Conservation (phyloP, 1,140 invertebrate species). For the Drosophila tropicalis region DNA sequence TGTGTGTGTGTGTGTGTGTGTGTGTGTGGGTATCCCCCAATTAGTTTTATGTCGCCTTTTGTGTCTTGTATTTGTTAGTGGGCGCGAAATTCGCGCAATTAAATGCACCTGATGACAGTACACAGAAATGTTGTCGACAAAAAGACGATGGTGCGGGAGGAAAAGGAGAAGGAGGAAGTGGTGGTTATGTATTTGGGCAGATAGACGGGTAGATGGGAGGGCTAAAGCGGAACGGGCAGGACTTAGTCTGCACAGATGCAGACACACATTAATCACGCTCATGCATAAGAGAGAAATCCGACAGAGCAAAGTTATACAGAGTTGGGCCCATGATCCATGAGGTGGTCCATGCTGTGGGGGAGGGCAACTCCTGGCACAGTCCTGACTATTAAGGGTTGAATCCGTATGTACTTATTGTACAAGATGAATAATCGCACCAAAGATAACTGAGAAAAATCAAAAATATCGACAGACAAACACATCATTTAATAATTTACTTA, state of each 20-base stretch:
- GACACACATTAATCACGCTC: conserved; percentile 70
- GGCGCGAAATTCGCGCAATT: conserved; percentile 78
- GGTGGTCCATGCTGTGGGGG: neutral
- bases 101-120: conserved; percentile 78
- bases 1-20: conserved; percentile 44
- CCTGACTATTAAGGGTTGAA: conserved; percentile 47
- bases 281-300: conserved; percentile 22
- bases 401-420: neutral
- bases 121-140: neutral
- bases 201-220: neutral
- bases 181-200: neutral
- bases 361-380: conserved; percentile 14
- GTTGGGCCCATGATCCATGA: too few relatives aligned
- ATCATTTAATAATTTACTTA: too few relatives aligned
- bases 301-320: neutral
- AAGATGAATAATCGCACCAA: neutral
- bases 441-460: conserved; percentile 9
- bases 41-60: conserved; percentile 55
- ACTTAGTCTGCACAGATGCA: conserved; percentile 31
- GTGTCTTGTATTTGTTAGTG: conserved; percentile 32
- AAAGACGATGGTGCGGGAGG: neutral
- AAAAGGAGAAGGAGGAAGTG: neutral
- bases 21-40: conserved; percentile 56
- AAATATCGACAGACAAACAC: neutral
- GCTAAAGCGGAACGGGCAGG: neutral